Base-by-base conservation (phyloP, 2,113 vertebrate species). In the Halcyon malimbica region DNA sequence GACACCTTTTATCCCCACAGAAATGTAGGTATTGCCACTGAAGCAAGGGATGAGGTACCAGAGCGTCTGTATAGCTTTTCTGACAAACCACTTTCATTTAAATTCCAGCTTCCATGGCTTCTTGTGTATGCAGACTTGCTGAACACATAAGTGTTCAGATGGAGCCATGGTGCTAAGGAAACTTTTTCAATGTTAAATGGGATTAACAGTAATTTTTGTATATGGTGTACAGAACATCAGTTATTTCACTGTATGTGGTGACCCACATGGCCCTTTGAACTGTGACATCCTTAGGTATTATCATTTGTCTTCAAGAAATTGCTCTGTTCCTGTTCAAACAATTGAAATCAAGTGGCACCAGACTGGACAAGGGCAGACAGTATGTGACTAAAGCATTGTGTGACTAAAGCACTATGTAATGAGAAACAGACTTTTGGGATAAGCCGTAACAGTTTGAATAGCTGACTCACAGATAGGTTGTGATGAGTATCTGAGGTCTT, bases 281-380 rank as follows among this genome's bases (percentile, higher is more conserved):
- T 57, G 42, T 82, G 76, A 81, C 65, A 84, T 73, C 44, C 33
- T 25, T 23, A 57, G 83, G 28, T 37, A 19, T 77, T 91, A 14
- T 7, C 60, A 26, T 90, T 93, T 84, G 57, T 89, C 79, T 95
- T 95, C 26, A 69, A 92, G 74, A 78, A 91, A 86, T 82, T 71
- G 51, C 50, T 92, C 69, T 68, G 87, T 93, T 95, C 65, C 54
- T 80, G 60, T 90, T 95, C 44, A 94, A 39, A 79, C 68, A 81
- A 21, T 64, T 90, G 75, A 95, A 86, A 83, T 78, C 39, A 89
- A 68, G 57, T 94, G 88, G 86, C 92, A 88, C 37, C 76, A 76
- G 85, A 81, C 78, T 51, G 50, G 50, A 51, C 88, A 94, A 93
- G 88, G 75, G 78, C 91, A 78, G 90, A 81, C 90, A 95, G 79